Percentiles rank a stretch among this genome's conserved stretches.
Evolutionary conservation across 2,888 invertebrate genomes (phyloP).

Genomic region (Caenorhabditis sp.): DNA sequence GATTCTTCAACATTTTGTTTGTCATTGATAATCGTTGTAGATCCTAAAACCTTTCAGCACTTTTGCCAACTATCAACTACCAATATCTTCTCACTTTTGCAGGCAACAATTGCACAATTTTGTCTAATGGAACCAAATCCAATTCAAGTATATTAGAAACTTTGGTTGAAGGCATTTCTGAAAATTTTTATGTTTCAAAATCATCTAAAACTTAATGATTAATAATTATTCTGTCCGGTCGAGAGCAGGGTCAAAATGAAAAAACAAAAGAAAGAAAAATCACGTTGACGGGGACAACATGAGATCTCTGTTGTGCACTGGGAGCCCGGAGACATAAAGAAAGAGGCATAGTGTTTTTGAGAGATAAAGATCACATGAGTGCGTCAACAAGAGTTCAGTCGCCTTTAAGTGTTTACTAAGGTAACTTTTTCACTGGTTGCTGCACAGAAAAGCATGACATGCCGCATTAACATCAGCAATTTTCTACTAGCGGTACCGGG

Average conservation of each 20-base stretch:
- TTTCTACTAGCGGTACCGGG: too few species aligned
- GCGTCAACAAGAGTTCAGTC: not conserved
- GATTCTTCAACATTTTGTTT: not conserved
- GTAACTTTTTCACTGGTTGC: too few species aligned
- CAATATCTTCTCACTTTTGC: conserved; percentile 10
- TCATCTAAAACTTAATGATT: too few species aligned
- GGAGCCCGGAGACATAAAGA: not conserved
- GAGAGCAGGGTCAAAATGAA: not conserved
- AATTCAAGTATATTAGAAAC: not conserved
- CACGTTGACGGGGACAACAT: not conserved
- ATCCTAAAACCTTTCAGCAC: conserved; percentile 18
- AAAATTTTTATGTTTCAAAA: not conserved
- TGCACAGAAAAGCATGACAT: too few species aligned
- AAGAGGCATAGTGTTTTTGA: not conserved
- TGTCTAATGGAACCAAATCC: not conserved
- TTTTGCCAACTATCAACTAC: not conserved
- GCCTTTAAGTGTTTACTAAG: too few species aligned
- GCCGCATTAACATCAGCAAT: too few species aligned
- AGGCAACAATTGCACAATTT: conserved; percentile 4
- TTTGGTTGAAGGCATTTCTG: not conserved
- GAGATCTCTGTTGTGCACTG: not conserved
- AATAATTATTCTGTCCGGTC: too few species aligned
- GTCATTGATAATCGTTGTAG: not conserved
- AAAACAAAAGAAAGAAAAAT: not conserved
- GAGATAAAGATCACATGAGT: not conserved